Evolutionary conservation across 2,888 invertebrate genomes (phyloP), one percentile per base, ranked within the genome.

Genomic region (Sphaerophoria taeniata): DNA sequence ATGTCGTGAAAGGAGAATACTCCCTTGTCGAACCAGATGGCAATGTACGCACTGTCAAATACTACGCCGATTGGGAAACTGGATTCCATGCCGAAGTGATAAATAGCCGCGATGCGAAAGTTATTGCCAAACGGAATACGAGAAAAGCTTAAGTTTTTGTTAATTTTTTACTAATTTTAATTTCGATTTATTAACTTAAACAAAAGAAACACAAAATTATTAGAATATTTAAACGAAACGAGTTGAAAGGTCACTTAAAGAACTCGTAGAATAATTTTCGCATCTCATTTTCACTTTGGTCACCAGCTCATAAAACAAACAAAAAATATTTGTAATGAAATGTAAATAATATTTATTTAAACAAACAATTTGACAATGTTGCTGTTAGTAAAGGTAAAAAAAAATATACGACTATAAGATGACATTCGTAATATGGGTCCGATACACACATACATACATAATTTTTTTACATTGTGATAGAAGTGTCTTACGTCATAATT

Each of bases 11-110:
- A 91, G 96, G 96, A 90, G 94, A 94, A 89, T 94, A 94, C 90
- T 94, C 94, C 11, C 91, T 94, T 89, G 94, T 95, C 83, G 96
- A 96, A 90, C 95, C 95, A 58, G 95, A 96, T 92, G 96, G 96
- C 75, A 95, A 95, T 86, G 95, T 95, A 75, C 93, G 96, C 87
- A 96, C 95, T 2, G 96, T 96, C 77, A 94, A 95, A 92, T 96
- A 96, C 92, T 94, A 95, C 75, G 96, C 96, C 74, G 96, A 96
- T 91, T 96, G 95, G 95, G 94, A 95, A 91, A 95, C 95, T 88
- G 96, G 96, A 89, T 96, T 96, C 93, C 95, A 95, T 90, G 96
- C 96, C 80, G 93, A 94, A 90, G 95, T 96, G 63, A 94, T 93
- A 91, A 95, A 95, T 91, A 94, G 94, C 92, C 93, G 94, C 91